Evolutionary conservation across 2,888 invertebrate species (phyloP).

Genomic region (Euspilapteryx auroguttella): DNA sequence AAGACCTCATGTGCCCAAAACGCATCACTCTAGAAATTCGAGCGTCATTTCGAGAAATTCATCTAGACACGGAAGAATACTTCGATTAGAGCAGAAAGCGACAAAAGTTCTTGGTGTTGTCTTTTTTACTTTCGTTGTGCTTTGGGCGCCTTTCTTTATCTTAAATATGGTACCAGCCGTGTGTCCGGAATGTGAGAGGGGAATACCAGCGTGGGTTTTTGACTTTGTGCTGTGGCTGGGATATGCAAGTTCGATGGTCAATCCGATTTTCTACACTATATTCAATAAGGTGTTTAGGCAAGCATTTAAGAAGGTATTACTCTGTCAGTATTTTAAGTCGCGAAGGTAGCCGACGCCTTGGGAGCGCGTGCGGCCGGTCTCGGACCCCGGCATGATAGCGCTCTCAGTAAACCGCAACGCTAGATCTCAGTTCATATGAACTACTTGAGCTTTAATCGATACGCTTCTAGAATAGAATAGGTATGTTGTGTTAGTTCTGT

Average conservation of each 20-base stretch:
- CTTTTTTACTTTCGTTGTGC: constrained; percentile 90
- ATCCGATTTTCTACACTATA: constrained; percentile 94
- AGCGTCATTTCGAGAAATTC: constrained; percentile 81
- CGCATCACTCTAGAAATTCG: constrained; percentile 78
- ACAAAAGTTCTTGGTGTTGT: constrained; percentile 94
- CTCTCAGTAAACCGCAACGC: constrained; percentile 50
- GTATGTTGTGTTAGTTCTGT: no score
- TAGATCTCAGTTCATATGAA: constrained; percentile 46
- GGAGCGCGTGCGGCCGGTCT: constrained; percentile 50
- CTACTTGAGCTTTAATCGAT: constrained; percentile 1
- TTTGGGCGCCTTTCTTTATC: constrained; percentile 96
- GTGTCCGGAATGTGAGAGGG: constrained; percentile 77
- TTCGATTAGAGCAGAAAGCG: constrained; percentile 92
- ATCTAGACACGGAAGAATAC: constrained; percentile 79
- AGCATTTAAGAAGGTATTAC: constrained; percentile 84
- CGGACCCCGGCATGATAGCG: constrained; percentile 44
- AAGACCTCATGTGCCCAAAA: constrained; percentile 60
- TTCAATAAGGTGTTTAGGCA: constrained; percentile 93
- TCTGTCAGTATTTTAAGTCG: constrained; percentile 70
- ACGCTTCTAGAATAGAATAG: neutral
- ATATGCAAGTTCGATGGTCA: constrained; percentile 92
- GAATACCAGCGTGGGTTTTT: constrained; percentile 77
- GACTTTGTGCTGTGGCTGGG: constrained; percentile 92
- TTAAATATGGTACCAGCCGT: constrained; percentile 84
- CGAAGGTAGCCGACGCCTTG: constrained; percentile 53